Base-by-base conservation (phyloP, 2,113 vertebrate genomes). In the Sander lucioperca region DNA sequence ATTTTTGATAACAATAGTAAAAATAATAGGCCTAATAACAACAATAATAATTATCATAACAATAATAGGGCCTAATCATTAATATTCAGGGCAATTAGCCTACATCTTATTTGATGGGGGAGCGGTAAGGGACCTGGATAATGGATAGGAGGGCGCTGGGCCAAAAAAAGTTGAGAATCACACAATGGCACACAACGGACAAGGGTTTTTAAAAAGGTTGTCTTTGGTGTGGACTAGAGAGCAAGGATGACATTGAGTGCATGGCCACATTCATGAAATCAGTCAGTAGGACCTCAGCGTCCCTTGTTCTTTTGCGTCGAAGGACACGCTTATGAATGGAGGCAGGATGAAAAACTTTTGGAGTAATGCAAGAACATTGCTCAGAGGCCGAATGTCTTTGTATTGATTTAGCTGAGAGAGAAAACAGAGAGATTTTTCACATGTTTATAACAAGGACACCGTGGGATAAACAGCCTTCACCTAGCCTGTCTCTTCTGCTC, bases 361-460 rank as follows among this genome's bases (percentile, higher is more conserved):
- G 82, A 61, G 74, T 64, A 65, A 69, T 57, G 69, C 84, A 85
- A 62, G 57, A 87, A 83, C 86, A 92, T 90, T 92, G 89, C 90
- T 91, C 81, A 89, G 90, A 79, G 86, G 89, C 82, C 77, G 53
- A 92, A 91, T 89, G 86, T 91, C 86, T 93, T 93, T 92, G 85
- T 93, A 94, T 94, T 93, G 94, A 93, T 94, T 92, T 91, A 86
- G 83, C 85, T 21, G 66, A 88, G 87, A 88, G 80, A 87, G 81
- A 91, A 92, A 93, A 89, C 73, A 85, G 79, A 89, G 74, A 93
- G 86, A 91, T 92, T 92, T 94, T 93, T 94, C 93, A 94, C 92
- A 94, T 94, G 91, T 94, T 92, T 93, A 94, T 93, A 94, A 89
- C 94, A 94, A 94, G 93, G 94, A 88, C 91, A 79, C 80, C 57